Base-by-base conservation (phyloP, 1,140 invertebrate species). In the Drosophila malerkotliana region DNA sequence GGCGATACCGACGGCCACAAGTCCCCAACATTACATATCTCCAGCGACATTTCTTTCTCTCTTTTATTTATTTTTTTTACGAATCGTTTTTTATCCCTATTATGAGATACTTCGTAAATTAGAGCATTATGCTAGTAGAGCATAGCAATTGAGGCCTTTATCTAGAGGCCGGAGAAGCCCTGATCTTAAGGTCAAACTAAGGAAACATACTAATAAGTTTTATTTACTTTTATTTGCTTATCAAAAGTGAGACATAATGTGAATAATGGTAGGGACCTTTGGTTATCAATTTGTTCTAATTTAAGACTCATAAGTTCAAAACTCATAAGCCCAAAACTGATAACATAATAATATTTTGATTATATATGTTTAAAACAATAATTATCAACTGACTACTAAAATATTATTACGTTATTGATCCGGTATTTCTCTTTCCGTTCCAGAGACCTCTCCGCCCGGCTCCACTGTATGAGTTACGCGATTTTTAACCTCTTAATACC, bases 391-490 rank as follows among this genome's bases (percentile, higher is more conserved):
- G 59, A 68, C 34, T 55, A 55, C 32, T 1, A 48, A 62, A 52
- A n/a, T n/a, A 26, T 64, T 52, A 62, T 53, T 34, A 39, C 58
- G 51, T 63, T 73, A 61, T 73, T 72, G 58, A 28, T 26, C 39
- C 39, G 24, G 47, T n/a, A 45, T 72, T 60, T 44, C 49, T 47
- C 57, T 62, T 73, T 34, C 44, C 57, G 51, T 52, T 48, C 66
- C 18, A 18, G 66, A 48, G 32, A 69, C 24, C 37, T 39, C 56
- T 52, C 45, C 15, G 18, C 53, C 72, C 41, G 64, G 41, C 66
- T 69, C 53, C 57, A 58, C 58, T 52, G 10, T 68, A 83, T 87
- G 78, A 87, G 76, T 82, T 59, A 82, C 32, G 56, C 28, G 82
- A 72, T 63, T 79, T 61, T 87, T 87, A 75, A 87, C 75, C 82